A percentile compares a stretch with the other conserved stretches of the same genome.
Conservation (phyloP, 2,888 invertebrate genomes). For the Troides helena region DNA sequence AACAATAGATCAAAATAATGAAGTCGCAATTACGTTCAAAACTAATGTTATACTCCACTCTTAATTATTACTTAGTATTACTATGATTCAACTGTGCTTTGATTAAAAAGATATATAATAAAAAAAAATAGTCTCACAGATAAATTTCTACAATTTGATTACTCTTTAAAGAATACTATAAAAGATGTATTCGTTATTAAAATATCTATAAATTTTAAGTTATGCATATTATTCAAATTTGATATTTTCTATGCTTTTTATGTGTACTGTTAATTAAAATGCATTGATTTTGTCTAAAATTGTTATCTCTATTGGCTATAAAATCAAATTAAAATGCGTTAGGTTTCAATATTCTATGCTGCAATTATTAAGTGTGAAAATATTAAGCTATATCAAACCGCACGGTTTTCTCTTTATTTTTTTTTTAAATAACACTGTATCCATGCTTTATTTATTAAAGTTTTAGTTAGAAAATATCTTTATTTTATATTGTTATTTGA, state of each 20-base stretch:
- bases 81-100: too few relatives aligned
- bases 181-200: not conserved
- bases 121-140: not conserved
- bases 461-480: not conserved
- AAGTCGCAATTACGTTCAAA: not conserved
- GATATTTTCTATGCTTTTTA: slow-evolving; percentile 4
- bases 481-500: too few relatives aligned
- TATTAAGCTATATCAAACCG: not conserved
- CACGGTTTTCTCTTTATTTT: not conserved
- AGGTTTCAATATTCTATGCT: not conserved
- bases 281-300: slow-evolving; percentile 1
- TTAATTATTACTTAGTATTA: too few relatives aligned
- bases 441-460: not conserved
- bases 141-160: not conserved
- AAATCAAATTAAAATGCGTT: slow-evolving; percentile 1
- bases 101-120: not conserved
- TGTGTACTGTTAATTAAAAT: slow-evolving; percentile 10
- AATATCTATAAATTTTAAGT: not conserved
- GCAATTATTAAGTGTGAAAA: not conserved
- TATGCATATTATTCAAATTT: not conserved
- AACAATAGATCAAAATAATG: not conserved
- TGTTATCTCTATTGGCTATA: not conserved
- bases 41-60: not conserved
- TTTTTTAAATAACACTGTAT: not conserved
- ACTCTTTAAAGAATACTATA: not conserved